Percentiles rank a stretch among this genome's conserved stretches.
These are phyloP conservation scores for Elysia crispata DNA, from an alignment of 2,888 invertebrate genomes.

Conservation along the genomic window DNA sequence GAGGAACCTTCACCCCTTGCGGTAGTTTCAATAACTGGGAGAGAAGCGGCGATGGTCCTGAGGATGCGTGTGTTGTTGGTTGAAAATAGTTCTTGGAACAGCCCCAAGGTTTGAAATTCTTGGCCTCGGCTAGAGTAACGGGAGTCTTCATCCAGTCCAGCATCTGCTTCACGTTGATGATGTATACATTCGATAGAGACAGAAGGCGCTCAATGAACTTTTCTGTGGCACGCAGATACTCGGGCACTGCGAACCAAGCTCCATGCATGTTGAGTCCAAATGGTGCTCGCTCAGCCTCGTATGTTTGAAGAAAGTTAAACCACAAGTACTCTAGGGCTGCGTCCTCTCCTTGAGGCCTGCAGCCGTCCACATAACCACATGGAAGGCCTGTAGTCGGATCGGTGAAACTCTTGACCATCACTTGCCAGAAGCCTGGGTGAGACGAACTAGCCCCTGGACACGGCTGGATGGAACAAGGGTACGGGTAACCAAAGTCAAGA, in stretches of 20 bases:
- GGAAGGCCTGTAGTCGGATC: constrained; percentile 60
- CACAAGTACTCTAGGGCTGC: constrained; percentile 80
- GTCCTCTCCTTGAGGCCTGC: constrained; percentile 62
- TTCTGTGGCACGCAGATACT: constrained; percentile 65
- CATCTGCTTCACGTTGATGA: constrained; percentile 62
- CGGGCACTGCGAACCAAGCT: constrained; percentile 79
- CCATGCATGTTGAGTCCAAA: constrained; percentile 90
- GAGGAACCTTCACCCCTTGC: neutral
- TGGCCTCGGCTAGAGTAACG: neutral
- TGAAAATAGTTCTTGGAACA: neutral
- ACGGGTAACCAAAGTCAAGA: constrained; percentile 82
- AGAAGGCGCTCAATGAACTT: constrained; percentile 64
- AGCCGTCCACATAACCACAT: constrained; percentile 70
- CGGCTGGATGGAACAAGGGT: constrained; percentile 64
- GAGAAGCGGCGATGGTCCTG: neutral
- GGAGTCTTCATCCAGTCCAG: constrained; percentile 66
- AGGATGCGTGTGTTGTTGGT: neutral
- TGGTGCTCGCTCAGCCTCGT: constrained; percentile 82
- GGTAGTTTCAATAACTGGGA: neutral
- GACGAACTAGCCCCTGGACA: constrained; percentile 56
- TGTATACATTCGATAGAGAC: constrained; percentile 67
- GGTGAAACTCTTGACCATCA: constrained; percentile 80
- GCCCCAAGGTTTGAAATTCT: constrained; percentile 23
- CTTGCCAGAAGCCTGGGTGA: constrained; percentile 83
- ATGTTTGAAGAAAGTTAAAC: constrained; percentile 82